Conservation (phyloP, 2,888 invertebrate genomes). For the Ectropis crepuscularia region DNA sequence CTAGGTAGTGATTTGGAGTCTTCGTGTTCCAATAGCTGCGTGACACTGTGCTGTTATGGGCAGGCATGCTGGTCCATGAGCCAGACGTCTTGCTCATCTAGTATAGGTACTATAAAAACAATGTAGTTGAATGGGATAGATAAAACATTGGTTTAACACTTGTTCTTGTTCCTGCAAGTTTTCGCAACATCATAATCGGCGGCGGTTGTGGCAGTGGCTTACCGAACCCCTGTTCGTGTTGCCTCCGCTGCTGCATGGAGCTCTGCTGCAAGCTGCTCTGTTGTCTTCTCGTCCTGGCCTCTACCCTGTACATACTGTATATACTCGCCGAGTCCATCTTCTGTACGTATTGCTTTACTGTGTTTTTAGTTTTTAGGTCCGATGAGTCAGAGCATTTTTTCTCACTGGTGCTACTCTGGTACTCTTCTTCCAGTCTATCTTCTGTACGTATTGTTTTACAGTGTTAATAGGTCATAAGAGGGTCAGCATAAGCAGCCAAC, state of each 20-base stretch:
- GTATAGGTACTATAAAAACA: no score
- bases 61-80: no score
- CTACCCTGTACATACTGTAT: constrained; percentile 46
- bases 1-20: no score
- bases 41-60: no score
- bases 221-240: constrained; percentile 59
- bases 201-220: constrained; percentile 52
- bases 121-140: no score
- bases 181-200: constrained; percentile 61
- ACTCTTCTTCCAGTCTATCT: no score
- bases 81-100: no score
- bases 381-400: not conserved
- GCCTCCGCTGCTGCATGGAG: constrained; percentile 55
- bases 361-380: constrained; percentile 7
- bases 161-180: constrained; percentile 44
- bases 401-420: not conserved
- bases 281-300: constrained; percentile 47
- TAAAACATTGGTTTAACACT: no score
- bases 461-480: not conserved
- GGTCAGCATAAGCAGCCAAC: no score
- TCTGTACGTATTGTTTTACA: constrained; percentile 47
- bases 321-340: constrained; percentile 48
- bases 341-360: constrained; percentile 45
- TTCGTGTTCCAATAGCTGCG: no score
- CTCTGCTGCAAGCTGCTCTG: constrained; percentile 51